Conservation (phyloP, 2,113 vertebrate species). For the Dicerorhinus sumatrensis region DNA sequence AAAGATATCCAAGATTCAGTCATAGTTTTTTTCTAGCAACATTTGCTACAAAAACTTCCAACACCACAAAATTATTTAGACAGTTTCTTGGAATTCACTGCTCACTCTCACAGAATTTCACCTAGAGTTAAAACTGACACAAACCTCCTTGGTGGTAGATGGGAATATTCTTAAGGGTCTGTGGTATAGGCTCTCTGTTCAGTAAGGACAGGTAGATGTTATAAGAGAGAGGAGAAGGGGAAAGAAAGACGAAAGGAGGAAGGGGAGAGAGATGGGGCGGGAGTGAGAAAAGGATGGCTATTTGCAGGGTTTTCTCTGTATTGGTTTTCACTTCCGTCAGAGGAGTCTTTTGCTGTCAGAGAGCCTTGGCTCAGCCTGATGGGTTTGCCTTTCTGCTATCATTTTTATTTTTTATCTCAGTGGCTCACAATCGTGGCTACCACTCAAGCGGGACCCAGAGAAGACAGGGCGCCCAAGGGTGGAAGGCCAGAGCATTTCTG, state of each 20-base stretch:
- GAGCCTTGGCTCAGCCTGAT: background rate
- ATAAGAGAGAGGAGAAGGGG: background rate
- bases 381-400: background rate
- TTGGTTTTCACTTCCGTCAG: background rate
- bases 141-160: background rate
- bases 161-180: background rate
- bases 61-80: background rate
- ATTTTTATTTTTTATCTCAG: background rate
- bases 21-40: background rate
- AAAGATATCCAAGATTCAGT: background rate
- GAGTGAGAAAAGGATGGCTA: background rate
- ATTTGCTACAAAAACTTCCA: constrained; percentile 27
- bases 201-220: background rate
- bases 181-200: background rate
- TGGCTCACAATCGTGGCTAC: background rate
- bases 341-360: background rate
- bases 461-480: background rate
- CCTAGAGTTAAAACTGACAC: background rate
- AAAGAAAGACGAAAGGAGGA: too few relatives aligned
- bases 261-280: background rate
- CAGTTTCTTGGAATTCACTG: background rate
- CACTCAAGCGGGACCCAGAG: background rate
- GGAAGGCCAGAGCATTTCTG: background rate
- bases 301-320: background rate
- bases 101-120: background rate